Conservation (phyloP, 2,113 vertebrate species). For the Donacobius atricapilla region DNA sequence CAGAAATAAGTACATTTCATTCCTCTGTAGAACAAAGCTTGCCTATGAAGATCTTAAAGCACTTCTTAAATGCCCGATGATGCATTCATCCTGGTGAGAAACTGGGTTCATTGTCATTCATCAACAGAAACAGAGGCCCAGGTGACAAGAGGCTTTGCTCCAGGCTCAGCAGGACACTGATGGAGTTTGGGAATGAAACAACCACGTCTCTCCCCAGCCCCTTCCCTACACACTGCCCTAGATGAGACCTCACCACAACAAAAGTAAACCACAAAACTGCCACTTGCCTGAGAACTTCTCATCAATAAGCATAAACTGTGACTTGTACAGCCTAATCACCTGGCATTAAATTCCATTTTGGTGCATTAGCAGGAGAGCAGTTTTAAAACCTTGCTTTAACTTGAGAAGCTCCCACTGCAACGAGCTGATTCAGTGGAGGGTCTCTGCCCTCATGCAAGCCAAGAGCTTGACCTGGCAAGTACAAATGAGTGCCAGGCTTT, state of each 20-base stretch:
- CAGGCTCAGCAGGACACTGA: neutral
- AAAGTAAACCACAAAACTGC: neutral
- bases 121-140: neutral
- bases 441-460: neutral
- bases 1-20: neutral
- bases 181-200: neutral
- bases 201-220: neutral
- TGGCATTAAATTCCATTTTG: neutral
- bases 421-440: neutral
- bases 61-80: neutral
- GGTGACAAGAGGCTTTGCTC: neutral
- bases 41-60: neutral
- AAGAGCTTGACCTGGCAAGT: slow-evolving; percentile 8
- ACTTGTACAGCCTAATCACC: neutral
- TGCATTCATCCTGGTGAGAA: neutral
- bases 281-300: neutral
- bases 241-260: neutral
- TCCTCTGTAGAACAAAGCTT: neutral
- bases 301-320: neutral
- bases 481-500: slow-evolving; percentile 1
- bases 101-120: neutral
- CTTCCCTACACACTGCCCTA: neutral
- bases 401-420: neutral
- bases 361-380: neutral
- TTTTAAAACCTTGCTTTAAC: neutral